These are phyloP conservation scores for Venturia canescens DNA, from an alignment of 1,140 invertebrate genomes.

Conservation along the genomic window DNA sequence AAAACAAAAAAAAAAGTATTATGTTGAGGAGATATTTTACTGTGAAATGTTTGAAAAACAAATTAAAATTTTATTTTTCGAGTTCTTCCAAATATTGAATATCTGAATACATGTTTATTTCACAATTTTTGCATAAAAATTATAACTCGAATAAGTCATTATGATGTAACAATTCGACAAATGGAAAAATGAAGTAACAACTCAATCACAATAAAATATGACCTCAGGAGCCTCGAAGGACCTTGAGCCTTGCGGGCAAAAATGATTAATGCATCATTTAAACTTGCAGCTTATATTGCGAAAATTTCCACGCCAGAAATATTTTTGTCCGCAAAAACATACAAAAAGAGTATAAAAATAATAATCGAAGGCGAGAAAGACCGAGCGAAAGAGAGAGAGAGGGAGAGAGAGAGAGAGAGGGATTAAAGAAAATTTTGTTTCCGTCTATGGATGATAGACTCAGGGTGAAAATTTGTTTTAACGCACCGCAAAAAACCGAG, in stretches of 20 bases:
- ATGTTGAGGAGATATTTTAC: too few relatives aligned
- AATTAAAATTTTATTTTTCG: too few relatives aligned
- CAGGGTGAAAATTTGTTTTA: conserved; percentile 75
- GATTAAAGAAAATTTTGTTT: conserved; percentile 63
- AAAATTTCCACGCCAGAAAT: conserved; percentile 71
- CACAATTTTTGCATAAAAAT: too few relatives aligned
- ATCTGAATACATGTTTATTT: too few relatives aligned
- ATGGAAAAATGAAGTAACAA: neutral
- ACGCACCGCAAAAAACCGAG: conserved; percentile 69
- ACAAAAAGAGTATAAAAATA: neutral
- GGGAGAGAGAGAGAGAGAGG: conserved; percentile 35
- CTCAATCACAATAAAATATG: neutral
- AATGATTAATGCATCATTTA: conserved; percentile 75
- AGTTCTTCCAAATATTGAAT: too few relatives aligned
- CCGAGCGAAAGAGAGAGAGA: conserved; percentile 47
- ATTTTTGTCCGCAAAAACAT: conserved; percentile 39
- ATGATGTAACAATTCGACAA: too few relatives aligned
- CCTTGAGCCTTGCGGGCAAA: neutral
- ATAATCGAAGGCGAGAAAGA: too few relatives aligned
- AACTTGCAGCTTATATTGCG: conserved; percentile 76
- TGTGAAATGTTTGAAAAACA: too few relatives aligned
- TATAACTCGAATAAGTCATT: too few relatives aligned
- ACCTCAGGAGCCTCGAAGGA: neutral
- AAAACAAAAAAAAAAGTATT: too few relatives aligned
- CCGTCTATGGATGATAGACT: conserved; percentile 73